A percentile compares a stretch with the other conserved stretches of the same genome.
Conservation (phyloP, 2,797 vertebrate species). For the Florisuga fusca region DNA sequence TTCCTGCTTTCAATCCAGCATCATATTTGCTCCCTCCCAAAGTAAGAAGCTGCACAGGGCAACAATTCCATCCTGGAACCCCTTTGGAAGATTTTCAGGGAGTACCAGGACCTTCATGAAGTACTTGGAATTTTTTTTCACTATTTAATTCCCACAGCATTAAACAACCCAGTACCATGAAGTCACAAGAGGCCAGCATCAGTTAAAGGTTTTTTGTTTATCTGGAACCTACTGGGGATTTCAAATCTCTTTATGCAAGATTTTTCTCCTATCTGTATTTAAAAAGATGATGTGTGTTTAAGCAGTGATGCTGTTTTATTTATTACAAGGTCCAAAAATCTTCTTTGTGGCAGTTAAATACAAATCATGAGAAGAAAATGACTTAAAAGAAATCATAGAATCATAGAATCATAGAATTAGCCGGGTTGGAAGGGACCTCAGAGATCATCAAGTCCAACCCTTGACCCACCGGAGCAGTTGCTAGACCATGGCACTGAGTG, state of each 20-base stretch:
- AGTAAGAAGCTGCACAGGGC: neutral
- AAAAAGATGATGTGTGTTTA: fast-evolving
- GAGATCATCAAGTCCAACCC: too few relatives aligned
- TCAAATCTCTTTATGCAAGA: neutral
- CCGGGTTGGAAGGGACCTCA: too few relatives aligned
- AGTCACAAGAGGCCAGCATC: neutral
- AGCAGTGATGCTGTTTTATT: neutral
- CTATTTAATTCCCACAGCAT: neutral
- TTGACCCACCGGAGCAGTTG: too few relatives aligned
- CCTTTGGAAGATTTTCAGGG: neutral
- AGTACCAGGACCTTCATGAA: neutral
- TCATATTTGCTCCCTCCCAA: neutral
- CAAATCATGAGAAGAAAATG: neutral
- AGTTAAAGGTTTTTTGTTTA: neutral
- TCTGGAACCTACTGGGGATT: neutral
- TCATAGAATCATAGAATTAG: too few relatives aligned
- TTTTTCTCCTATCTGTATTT: neutral
- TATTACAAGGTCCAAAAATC: neutral
- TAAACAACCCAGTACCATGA: neutral
- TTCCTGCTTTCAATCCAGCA: neutral
- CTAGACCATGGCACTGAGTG: too few relatives aligned
- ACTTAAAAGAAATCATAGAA: too few relatives aligned
- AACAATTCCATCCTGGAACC: neutral
- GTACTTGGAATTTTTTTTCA: neutral
- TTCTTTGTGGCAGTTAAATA: neutral